A percentile compares a stretch with the other conserved stretches of the same genome.
Conservation (phyloP, 2,888 invertebrate genomes). For the Eupithecia inturbata region DNA sequence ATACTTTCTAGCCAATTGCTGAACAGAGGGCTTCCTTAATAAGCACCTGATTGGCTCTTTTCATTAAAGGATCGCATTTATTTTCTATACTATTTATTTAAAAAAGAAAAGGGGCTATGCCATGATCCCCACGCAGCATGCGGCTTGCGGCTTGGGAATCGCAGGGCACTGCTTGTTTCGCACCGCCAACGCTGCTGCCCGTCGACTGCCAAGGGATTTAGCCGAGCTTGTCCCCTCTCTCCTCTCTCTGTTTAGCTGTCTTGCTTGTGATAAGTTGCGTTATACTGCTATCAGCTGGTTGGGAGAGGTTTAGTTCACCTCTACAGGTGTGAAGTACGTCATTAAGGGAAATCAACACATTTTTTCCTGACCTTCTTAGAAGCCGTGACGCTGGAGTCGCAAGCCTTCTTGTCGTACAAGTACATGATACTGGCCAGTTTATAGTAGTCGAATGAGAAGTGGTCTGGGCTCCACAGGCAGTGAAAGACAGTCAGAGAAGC, state of each 20-base stretch:
- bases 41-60: background rate
- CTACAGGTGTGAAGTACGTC: background rate
- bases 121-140: background rate
- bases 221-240: too few species aligned
- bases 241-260: too few species aligned
- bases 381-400: constrained; percentile 51
- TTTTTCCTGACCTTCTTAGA: background rate
- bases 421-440: constrained; percentile 72
- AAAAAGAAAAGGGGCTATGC: background rate
- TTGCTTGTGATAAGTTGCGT: background rate
- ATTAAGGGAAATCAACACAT: background rate
- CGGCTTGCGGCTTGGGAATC: background rate
- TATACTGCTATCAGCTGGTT: background rate
- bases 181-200: background rate
- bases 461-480: constrained; percentile 65
- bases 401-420: constrained; percentile 65
- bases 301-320: too few species aligned
- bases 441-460: constrained; percentile 54
- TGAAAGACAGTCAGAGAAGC: constrained; percentile 54
- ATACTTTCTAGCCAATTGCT: background rate
- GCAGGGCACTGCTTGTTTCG: background rate
- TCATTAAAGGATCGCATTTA: background rate
- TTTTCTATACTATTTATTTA: too few species aligned
- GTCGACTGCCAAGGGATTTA: too few species aligned
- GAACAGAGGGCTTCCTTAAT: background rate